Evolutionary conservation across 2,113 vertebrate genomes (phyloP).

Genomic region (Eira barbara): DNA sequence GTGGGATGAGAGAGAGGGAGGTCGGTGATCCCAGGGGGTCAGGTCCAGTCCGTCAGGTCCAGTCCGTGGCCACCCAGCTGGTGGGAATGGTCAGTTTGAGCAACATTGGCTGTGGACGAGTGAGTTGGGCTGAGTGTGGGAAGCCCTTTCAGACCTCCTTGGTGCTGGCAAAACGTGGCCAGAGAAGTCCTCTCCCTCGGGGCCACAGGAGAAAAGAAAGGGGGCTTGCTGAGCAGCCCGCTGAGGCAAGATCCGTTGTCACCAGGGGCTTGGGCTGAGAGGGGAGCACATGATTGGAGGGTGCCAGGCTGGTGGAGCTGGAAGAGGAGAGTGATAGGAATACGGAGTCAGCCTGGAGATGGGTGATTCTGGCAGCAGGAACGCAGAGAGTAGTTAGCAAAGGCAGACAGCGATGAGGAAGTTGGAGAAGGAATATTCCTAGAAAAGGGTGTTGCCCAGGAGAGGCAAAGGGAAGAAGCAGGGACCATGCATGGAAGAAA

Average conservation of each 20-base stretch:
- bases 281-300: not conserved
- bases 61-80: accelerated
- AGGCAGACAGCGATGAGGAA: accelerated
- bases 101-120: not conserved
- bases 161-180: not conserved
- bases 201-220: not conserved
- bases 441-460: too few relatives aligned
- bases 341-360: slow-evolving; percentile 67
- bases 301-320: not conserved
- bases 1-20: too few relatives aligned
- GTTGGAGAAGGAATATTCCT: not conserved
- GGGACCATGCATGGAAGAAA: not conserved
- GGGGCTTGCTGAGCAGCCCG: not conserved
- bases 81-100: not conserved
- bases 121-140: not conserved
- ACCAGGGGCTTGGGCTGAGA: not conserved
- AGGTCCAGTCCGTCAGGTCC: too few relatives aligned
- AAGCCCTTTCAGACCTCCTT: not conserved
- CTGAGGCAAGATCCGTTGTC: not conserved
- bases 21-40: not conserved
- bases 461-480: not conserved
- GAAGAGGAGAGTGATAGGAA: slow-evolving; percentile 58
- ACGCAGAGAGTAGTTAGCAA: not conserved
- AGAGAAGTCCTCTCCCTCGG: not conserved
- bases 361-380: slow-evolving; percentile 39